Evolutionary conservation across 2,797 vertebrate genomes (phyloP).

Genomic region (Cirrhinus molitorella): DNA sequence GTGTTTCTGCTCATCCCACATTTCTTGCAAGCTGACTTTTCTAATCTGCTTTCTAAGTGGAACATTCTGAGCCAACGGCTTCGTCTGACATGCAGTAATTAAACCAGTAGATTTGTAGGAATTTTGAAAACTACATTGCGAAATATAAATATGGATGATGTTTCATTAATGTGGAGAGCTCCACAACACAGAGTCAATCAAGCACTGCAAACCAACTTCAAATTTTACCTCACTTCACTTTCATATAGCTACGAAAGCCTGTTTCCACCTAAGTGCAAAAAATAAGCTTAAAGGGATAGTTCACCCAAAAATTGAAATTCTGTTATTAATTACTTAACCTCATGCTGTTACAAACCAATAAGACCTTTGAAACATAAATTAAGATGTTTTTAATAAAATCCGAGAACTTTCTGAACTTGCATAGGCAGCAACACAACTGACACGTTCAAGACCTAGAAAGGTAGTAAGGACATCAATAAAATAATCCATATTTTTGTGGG

Average conservation of each 20-base stretch:
- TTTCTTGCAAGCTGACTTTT: conserved; percentile 50
- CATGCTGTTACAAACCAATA: too few relatives aligned
- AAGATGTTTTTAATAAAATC: too few relatives aligned
- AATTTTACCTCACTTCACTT: conserved; percentile 6
- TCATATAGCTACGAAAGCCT: neutral
- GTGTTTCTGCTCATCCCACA: conserved; percentile 44
- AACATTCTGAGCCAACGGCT: conserved; percentile 42
- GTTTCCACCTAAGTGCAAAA: neutral
- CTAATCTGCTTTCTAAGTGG: conserved; percentile 57
- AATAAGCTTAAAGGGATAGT: neutral
- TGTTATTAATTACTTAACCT: too few relatives aligned
- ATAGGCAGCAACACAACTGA: too few relatives aligned
- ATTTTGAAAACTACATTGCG: conserved; percentile 35
- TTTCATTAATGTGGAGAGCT: conserved; percentile 22
- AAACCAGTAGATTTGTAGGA: conserved; percentile 42
- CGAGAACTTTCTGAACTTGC: too few relatives aligned
- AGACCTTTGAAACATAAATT: too few relatives aligned
- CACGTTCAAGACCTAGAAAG: too few relatives aligned
- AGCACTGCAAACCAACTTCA: conserved; percentile 8
- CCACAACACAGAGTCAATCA: conserved; percentile 7
- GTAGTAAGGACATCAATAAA: too few relatives aligned
- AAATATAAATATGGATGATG: conserved; percentile 47
- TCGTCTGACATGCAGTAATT: conserved; percentile 55
- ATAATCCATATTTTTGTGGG: too few relatives aligned
- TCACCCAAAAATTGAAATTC: too few relatives aligned